Evolutionary conservation across 2,113 vertebrate species (phyloP).

Genomic region (Rhabdomys dilectus): DNA sequence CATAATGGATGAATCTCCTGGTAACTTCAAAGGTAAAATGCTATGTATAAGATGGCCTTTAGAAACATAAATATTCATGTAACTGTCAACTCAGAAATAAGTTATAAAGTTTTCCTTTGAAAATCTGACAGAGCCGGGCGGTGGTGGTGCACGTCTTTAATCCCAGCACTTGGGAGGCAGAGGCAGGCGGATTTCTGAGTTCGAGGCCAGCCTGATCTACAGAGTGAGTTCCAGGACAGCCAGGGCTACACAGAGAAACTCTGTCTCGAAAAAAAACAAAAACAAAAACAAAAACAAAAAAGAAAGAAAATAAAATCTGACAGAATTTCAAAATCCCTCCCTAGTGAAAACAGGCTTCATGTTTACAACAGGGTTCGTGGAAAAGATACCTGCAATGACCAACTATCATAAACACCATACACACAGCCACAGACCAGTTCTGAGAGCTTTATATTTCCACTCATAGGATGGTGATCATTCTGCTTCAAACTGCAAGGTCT

Average conservation of each 20-base stretch:
- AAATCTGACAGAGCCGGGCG: too few species aligned
- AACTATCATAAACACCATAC: neutral
- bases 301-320: too few species aligned
- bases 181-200: too few species aligned
- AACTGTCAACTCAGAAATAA: neutral
- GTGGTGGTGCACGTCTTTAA: too few species aligned
- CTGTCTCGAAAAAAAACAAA: too few species aligned
- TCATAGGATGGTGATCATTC: constrained; percentile 8
- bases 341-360: neutral
- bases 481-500: constrained; percentile 17
- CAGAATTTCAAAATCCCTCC: constrained; percentile 25
- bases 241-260: too few species aligned
- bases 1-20: neutral
- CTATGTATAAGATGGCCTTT: neutral
- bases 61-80: neutral
- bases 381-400: neutral
- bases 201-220: too few species aligned
- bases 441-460: neutral
- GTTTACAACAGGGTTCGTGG: neutral
- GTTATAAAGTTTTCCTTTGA: constrained; percentile 39
- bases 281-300: too few species aligned
- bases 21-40: neutral
- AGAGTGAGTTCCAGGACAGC: too few species aligned
- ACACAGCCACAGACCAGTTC: neutral
- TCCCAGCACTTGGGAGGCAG: too few species aligned